Percentiles rank a stretch among this genome's conserved stretches.
phyloP scores from a whole-genome alignment of 30 jellyfish, hydroid and myxozoan genomes.

The Aurelia coerulea region DNA sequence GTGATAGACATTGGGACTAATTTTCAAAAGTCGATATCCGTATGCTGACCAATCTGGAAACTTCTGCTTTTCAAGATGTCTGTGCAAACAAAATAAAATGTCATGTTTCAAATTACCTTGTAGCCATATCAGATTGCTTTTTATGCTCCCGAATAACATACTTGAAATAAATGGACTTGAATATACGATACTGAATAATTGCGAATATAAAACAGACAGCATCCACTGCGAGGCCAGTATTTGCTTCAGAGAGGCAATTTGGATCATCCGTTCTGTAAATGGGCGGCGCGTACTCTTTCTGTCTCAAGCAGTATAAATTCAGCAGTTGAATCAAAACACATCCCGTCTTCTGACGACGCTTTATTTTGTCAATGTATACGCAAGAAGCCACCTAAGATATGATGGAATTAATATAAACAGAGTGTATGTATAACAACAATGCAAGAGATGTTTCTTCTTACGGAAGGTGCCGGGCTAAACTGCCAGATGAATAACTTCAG shows the following conservation, averaged over 20 bases:
- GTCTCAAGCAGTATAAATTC: constrained; percentile 83
- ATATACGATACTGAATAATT: constrained; percentile 84
- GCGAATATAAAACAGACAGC: constrained; percentile 91
- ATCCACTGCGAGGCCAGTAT: constrained; percentile 86
- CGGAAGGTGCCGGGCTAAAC: too few relatives aligned
- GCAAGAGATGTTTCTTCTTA: not conserved
- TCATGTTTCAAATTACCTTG: constrained; percentile 47
- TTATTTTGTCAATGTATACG: constrained; percentile 67
- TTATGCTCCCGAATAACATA: constrained; percentile 91
- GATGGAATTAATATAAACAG: not conserved
- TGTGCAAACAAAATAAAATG: too few relatives aligned
- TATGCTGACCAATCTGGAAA: too few relatives aligned
- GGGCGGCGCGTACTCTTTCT: constrained; percentile 48
- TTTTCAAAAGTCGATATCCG: too few relatives aligned
- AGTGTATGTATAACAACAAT: not conserved
- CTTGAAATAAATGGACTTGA: constrained; percentile 81
- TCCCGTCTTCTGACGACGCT: constrained; percentile 31
- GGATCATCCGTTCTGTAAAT: constrained; percentile 4
- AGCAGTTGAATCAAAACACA: constrained; percentile 86
- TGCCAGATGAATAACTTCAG: too few relatives aligned
- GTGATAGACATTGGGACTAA: too few relatives aligned
- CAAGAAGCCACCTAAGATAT: constrained; percentile 83
- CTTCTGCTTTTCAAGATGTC: too few relatives aligned
- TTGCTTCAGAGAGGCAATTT: constrained; percentile 48
- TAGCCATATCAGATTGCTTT: constrained; percentile 89